Base-by-base conservation (phyloP, 2,888 invertebrate genomes). In the Dichetophora obliterata region DNA sequence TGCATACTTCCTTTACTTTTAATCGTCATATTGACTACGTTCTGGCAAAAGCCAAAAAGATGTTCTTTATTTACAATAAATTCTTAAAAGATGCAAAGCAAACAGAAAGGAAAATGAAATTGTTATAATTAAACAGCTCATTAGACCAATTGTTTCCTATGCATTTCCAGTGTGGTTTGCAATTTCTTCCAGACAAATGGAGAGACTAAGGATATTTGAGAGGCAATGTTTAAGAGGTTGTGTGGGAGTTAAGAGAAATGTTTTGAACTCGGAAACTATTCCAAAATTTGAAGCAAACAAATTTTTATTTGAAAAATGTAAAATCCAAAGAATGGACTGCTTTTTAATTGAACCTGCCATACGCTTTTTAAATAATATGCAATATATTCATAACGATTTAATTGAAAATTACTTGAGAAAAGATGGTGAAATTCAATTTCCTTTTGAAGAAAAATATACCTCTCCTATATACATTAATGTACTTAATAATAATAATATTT, bases 101-200 rank as follows among this genome's bases (percentile, higher is more conserved):
- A 31, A 31, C 31, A 31, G 31, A 31, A 31, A 4, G 31, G 4
- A 3, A 31, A 31, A 31, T 31, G 3, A 31, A 31, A 31, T 31
- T 31, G 31, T 31, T 31, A 31, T n/a, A n/a, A n/a, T n/a, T 31
- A 31, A 31, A 5, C 66, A 66, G 11, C 31, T 66, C 6, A 11
- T 66, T 5, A 2, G 66, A 34, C 66, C 66, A 22, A 66, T 43
- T 19, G 5, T 66, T 8, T n/a, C 22, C 16, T 66, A 66, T 43
- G 66, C 66, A 11, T 66, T 22, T 31, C 31, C 31, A 5, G 31
- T 31, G 5, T 31, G 31, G 3, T 31, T 31, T 31, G 31, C 31
- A 31, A 66, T 66, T 14, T 66, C 66, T 14, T 66, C 66, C 5
- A 8, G 6, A 4, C 66, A 66, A 22, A 66, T 66, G 66, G 66